A percentile compares a stretch with the other conserved stretches of the same genome.
Evolutionary conservation across 2,113 vertebrate species (phyloP).

Genomic region (Cichladusa arquata): DNA sequence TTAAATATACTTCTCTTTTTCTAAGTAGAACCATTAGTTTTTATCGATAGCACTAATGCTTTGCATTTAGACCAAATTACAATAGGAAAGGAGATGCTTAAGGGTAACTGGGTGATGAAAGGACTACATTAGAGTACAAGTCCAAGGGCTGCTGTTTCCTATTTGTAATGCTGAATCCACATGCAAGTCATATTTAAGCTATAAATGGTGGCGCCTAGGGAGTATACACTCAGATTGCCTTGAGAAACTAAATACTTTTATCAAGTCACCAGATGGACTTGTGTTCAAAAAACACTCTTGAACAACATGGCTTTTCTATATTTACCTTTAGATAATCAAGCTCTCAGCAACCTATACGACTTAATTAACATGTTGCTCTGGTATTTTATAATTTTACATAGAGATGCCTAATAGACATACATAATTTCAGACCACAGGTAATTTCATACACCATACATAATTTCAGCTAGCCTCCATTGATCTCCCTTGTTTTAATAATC

Average conservation of each 20-base stretch:
- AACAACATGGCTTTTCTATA: constrained; percentile 26
- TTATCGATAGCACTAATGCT: constrained; percentile 93
- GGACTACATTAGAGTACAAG: constrained; percentile 87
- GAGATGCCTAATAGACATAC: accelerated
- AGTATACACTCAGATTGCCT: constrained; percentile 80
- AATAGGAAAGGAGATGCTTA: constrained; percentile 89
- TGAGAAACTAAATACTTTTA: constrained; percentile 91
- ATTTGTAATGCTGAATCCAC: constrained; percentile 90
- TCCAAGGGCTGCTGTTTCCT: constrained; percentile 87
- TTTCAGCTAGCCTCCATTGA: neutral
- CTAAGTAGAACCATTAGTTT: constrained; percentile 87
- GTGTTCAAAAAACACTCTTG: constrained; percentile 68
- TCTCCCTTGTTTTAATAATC: neutral
- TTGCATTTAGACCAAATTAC: constrained; percentile 94
- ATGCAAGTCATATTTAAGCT: constrained; percentile 91
- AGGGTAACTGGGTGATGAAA: constrained; percentile 94
- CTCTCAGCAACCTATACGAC: neutral
- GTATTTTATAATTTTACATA: neutral
- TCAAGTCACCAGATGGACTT: constrained; percentile 89
- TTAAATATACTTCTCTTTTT: constrained; percentile 73
- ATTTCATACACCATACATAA: neutral
- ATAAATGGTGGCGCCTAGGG: constrained; percentile 87
- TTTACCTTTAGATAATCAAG: neutral
- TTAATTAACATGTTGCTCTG: neutral
- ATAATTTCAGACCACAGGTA: neutral